phyloP scores from a whole-genome alignment of 1,140 invertebrate species.

The Apis florea region DNA sequence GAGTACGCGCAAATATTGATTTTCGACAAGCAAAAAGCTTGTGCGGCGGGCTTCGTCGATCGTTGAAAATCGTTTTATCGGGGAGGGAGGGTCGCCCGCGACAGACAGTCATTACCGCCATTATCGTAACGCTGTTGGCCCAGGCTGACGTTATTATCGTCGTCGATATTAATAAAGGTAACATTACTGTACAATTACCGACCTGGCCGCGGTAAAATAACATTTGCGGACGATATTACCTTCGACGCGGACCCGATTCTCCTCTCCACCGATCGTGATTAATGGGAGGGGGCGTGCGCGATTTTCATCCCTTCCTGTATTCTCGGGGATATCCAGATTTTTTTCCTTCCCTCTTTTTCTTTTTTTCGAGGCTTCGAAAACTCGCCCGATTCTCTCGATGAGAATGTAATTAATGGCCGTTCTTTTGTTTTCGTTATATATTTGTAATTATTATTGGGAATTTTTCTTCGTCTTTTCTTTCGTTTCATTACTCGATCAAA shows the following conservation, averaged over 20 bases:
- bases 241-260: neutral
- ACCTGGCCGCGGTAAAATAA: conserved; percentile 53
- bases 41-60: conserved; percentile 19
- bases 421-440: neutral
- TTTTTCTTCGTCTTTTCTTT: too few species aligned
- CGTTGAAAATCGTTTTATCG: conserved; percentile 55
- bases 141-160: conserved; percentile 47
- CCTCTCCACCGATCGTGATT: neutral
- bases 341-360: too few species aligned
- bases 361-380: too few species aligned
- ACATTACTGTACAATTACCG: conserved; percentile 59
- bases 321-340: neutral
- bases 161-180: conserved; percentile 59
- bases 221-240: conserved; percentile 45
- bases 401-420: neutral
- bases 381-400: neutral
- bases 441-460: neutral
- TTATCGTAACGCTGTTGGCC: conserved; percentile 54
- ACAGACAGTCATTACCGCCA: conserved; percentile 50
- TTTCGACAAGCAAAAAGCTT: conserved; percentile 51
- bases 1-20: conserved; percentile 55
- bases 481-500: too few species aligned
- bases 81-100: too few species aligned
- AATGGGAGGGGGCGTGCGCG: neutral
- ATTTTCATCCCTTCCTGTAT: neutral